Percentiles rank a stretch among this genome's conserved stretches.
phyloP scores from a whole-genome alignment of 30 jellyfish, hydroid and myxozoan species.

The Aurelia coerulea region DNA sequence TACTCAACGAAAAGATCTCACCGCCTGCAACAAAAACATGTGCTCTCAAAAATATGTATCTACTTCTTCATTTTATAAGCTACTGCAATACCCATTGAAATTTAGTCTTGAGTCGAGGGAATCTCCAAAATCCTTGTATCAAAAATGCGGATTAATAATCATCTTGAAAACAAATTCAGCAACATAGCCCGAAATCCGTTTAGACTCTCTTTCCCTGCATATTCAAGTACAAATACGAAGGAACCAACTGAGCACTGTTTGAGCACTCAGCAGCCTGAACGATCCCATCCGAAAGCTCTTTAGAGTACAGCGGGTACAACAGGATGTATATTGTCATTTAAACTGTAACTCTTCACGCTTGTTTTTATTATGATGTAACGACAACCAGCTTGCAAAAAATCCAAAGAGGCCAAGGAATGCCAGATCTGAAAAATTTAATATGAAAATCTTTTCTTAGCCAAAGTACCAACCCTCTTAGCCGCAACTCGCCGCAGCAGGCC shows the following conservation, averaged over 20 bases:
- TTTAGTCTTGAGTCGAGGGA: slow-evolving; percentile 8
- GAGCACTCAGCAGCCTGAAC: slow-evolving; percentile 9
- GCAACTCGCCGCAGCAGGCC: neutral
- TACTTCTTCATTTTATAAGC: neutral
- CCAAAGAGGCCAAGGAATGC: too few species aligned
- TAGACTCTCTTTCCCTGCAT: slow-evolving; percentile 9
- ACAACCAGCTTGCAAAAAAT: too few species aligned
- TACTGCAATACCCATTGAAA: slow-evolving; percentile 13
- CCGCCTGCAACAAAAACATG: slow-evolving; percentile 2
- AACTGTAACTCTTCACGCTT: too few species aligned
- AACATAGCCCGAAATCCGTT: slow-evolving; percentile 4
- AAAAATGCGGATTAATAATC: slow-evolving; percentile 6
- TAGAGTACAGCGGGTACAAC: too few species aligned
- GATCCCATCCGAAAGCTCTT: too few species aligned
- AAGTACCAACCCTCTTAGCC: neutral
- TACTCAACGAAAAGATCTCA: too few species aligned
- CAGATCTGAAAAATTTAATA: slow-evolving; percentile 1
- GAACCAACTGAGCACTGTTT: slow-evolving; percentile 20
- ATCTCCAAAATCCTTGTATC: slow-evolving; percentile 23
- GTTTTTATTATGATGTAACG: too few species aligned
- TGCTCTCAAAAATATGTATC: slow-evolving; percentile 9
- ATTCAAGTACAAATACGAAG: neutral
- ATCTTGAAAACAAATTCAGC: slow-evolving; percentile 41
- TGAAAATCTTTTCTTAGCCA: neutral
- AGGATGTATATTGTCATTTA: too few species aligned